Conservation (phyloP, 2,888 invertebrate genomes). For the Agrilus biguttatus region DNA sequence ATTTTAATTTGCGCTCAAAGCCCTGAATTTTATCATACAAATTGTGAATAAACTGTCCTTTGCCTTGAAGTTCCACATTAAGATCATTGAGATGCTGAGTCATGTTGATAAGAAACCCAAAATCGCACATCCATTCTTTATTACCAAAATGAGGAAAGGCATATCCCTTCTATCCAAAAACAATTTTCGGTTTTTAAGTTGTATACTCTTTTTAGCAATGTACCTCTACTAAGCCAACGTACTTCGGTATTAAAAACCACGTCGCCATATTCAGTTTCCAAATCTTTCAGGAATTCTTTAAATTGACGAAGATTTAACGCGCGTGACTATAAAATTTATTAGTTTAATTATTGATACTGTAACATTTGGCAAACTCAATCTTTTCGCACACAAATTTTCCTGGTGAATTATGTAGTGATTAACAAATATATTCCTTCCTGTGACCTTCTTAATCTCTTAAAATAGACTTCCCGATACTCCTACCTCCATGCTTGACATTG, state of each 20-base stretch:
- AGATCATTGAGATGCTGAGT: conserved; percentile 6
- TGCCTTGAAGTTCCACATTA: conserved; percentile 5
- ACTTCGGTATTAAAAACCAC: neutral
- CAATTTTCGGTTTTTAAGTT: conserved; percentile 8
- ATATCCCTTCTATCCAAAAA: conserved; percentile 10
- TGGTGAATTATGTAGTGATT: conserved; percentile 3
- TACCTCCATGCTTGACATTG: conserved; percentile 12
- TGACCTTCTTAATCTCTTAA: conserved; percentile 6
- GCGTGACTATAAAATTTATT: neutral
- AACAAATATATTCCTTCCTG: conserved; percentile 9
- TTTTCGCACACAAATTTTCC: conserved; percentile 2
- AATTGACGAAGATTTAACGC: conserved; percentile 1
- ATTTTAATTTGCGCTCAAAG: conserved; percentile 6
- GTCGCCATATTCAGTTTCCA: neutral
- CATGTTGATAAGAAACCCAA: conserved; percentile 2
- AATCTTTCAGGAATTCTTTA: neutral
- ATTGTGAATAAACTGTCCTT: conserved; percentile 4
- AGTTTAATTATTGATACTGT: conserved; percentile 2
- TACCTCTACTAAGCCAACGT: neutral
- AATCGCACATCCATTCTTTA: conserved; percentile 10
- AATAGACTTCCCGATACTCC: conserved; percentile 11
- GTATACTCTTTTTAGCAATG: neutral
- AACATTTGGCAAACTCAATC: conserved; percentile 2
- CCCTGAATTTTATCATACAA: conserved; percentile 7
- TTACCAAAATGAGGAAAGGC: conserved; percentile 9